Percentiles rank a stretch among this genome's conserved stretches.
Evolutionary conservation across 2,888 invertebrate species (phyloP).

Genomic region (Oegoconia quadripuncta): DNA sequence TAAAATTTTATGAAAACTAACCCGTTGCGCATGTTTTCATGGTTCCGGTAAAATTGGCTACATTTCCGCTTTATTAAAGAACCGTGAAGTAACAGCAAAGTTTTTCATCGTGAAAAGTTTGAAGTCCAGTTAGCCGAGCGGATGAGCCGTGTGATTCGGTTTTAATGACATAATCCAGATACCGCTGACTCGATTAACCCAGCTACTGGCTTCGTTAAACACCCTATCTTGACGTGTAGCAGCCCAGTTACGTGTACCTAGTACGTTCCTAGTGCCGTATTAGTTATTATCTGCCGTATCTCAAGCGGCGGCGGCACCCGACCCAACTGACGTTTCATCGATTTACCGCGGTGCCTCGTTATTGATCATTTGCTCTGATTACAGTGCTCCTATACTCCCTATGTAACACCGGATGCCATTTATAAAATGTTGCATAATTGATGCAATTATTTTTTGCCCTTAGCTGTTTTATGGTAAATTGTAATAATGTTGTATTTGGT

Average conservation of each 20-base stretch:
- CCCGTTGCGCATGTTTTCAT: no score
- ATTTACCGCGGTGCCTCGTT: constrained; percentile 44
- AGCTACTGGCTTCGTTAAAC: constrained; percentile 52
- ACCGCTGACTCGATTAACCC: constrained; percentile 68
- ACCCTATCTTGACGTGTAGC: constrained; percentile 51
- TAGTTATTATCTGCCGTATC: constrained; percentile 50
- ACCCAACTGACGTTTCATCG: constrained; percentile 43
- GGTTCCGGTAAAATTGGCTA: background rate
- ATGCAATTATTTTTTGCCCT: constrained; percentile 32
- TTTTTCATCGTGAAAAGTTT: no score
- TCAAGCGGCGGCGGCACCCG: constrained; percentile 31
- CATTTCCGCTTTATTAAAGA: background rate
- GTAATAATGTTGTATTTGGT: no score
- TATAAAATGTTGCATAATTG: constrained; percentile 42
- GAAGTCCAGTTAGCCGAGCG: constrained; percentile 55
- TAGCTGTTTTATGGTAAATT: constrained; percentile 15
- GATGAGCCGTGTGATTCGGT: constrained; percentile 61
- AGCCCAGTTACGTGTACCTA: constrained; percentile 33
- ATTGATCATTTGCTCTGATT: constrained; percentile 50
- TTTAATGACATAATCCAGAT: constrained; percentile 73
- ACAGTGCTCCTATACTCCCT: constrained; percentile 31
- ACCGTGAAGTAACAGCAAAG: no score
- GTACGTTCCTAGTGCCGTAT: constrained; percentile 38
- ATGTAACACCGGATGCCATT: constrained; percentile 35
- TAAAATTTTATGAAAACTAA: no score